Evolutionary conservation across 2,113 vertebrate genomes (phyloP).

Genomic region (Anas platyrhynchos): DNA sequence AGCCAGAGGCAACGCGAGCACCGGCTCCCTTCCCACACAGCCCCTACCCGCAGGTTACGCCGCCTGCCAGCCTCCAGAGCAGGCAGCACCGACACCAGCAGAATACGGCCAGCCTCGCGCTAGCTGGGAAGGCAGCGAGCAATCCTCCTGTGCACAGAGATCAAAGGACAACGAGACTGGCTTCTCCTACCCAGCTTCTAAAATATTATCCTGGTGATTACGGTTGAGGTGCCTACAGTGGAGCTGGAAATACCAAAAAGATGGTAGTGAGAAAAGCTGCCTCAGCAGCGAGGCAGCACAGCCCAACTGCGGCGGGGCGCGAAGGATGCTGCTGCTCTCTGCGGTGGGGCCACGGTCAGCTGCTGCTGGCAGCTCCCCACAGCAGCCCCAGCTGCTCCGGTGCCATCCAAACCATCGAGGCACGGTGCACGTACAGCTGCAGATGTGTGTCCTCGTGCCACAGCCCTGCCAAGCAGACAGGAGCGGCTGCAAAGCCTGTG

Average conservation of each 20-base stretch:
- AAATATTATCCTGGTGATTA: neutral
- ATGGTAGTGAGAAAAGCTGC: neutral
- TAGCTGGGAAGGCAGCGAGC: fast-evolving
- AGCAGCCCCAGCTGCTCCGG: neutral
- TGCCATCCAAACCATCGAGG: neutral
- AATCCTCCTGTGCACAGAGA: fast-evolving
- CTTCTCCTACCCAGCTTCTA: neutral
- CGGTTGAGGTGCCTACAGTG: neutral
- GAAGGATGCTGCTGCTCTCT: neutral
- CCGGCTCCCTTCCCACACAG: neutral
- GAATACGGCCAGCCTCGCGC: neutral
- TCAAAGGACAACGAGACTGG: neutral
- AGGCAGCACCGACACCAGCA: neutral
- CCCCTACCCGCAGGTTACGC: fast-evolving
- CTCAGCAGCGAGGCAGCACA: neutral
- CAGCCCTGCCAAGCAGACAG: neutral
- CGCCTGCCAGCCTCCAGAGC: neutral
- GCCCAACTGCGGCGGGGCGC: neutral
- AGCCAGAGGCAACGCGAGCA: neutral
- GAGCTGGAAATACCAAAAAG: neutral
- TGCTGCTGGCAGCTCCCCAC: neutral
- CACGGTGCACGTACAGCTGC: neutral
- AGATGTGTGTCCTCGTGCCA: neutral
- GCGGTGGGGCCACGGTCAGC: neutral
- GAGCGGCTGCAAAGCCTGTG: neutral